Evolutionary conservation across 2,113 vertebrate species (phyloP).

Genomic region (Entomyzon cyanotis): DNA sequence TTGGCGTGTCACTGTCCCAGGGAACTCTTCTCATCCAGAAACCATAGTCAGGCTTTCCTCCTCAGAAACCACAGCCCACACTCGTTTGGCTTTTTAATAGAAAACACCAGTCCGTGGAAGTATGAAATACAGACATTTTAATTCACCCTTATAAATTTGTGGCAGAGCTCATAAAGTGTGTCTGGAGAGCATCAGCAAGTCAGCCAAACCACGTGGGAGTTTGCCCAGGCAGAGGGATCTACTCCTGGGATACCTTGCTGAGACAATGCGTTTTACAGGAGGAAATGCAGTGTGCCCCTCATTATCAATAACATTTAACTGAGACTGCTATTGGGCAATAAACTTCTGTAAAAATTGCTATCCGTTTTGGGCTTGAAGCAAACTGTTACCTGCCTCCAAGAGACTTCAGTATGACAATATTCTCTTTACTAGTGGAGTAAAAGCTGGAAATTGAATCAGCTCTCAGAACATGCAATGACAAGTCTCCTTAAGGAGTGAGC

Average conservation of each 20-base stretch:
- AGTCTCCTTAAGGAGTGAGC: background rate
- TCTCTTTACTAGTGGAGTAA: background rate
- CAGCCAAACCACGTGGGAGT: background rate
- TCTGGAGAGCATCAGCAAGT: slow-evolving; percentile 27
- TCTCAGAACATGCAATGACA: background rate
- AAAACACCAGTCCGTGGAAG: background rate
- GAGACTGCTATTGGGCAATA: background rate
- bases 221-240: background rate
- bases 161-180: background rate
- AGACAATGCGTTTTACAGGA: background rate
- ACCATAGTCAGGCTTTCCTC: background rate
- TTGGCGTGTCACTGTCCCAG: background rate
- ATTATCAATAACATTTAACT: background rate
- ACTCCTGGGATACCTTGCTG: accelerated
- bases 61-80: slow-evolving; percentile 5
- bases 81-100: background rate
- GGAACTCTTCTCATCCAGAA: background rate
- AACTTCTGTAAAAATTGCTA: background rate
- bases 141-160: slow-evolving; percentile 10
- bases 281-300: background rate
- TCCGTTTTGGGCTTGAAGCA: background rate
- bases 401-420: background rate
- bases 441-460: background rate
- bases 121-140: slow-evolving; percentile 7
- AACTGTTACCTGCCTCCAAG: background rate